Base-by-base conservation (phyloP, 2,113 vertebrate species). In the Loxodonta africana region DNA sequence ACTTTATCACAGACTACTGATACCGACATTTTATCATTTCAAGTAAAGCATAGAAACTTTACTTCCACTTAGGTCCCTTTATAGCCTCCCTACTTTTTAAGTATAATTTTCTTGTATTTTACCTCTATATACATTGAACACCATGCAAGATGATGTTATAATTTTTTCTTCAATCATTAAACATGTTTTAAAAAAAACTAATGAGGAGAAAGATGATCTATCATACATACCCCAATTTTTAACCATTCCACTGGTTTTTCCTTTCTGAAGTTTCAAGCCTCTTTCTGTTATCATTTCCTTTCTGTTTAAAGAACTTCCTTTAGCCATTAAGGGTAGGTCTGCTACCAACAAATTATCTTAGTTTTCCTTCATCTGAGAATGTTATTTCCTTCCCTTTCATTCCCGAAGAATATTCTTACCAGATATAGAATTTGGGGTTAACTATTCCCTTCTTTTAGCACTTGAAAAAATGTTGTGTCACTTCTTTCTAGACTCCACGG, bases 361-460 rank as follows among this genome's bases (percentile, higher is more conserved):
- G 53, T 57, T 57, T 57, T 57, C 53, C 53, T 57, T 57, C 53
- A 15, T 57, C 53, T 57, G 53, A 57, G 11, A 57, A 57, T 57
- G 53, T 57, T 57, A 57, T 57, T 57, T 57, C 53, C 53, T 57
- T 57, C 53, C 53, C 53, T 14, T 57, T 57, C 15, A 57, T 57
- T 57, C 53, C 53, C 15, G 53, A 57, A 57, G 53, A 57, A 57
- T 57, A 57, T 57, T 57, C 15, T 57, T 57, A 14, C 53, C 53
- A 57, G 53, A 57, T 57, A 5, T 6, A 77, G 48, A 96, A 90
- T 71, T 90, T 10, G 17, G 73, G 90, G 76, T 33, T 77, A 6
- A 76, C 6, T 25, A 21, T 89, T 84, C 46, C 94, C 85, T 94
- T 94, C 71, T 94, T 93, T 90, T n/a, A 71, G 44, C 46, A 48